phyloP scores from a whole-genome alignment of 2,797 vertebrate genomes.

The Ara ararauna region DNA sequence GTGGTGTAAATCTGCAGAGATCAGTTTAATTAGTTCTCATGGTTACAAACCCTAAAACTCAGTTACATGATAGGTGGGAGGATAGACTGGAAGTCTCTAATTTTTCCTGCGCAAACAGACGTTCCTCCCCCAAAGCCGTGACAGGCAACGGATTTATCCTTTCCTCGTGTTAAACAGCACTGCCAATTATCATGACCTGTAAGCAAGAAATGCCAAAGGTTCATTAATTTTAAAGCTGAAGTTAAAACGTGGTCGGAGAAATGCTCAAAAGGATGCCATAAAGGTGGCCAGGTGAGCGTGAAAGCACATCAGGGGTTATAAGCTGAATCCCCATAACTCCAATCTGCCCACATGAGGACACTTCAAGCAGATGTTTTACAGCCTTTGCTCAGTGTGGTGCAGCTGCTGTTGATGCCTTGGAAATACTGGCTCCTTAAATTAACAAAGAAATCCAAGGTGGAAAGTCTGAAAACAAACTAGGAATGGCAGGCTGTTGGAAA shows the following conservation, averaged over 20 bases:
- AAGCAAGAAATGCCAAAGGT: not conserved
- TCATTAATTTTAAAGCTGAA: not conserved
- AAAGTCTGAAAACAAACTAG: slow-evolving; percentile 3
- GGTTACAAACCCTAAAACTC: slow-evolving; percentile 33
- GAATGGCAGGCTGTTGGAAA: not conserved
- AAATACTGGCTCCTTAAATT: not conserved
- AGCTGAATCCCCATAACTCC: not conserved
- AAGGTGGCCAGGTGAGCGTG: slow-evolving; percentile 16
- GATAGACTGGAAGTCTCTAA: slow-evolving; percentile 14
- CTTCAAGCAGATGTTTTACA: slow-evolving; percentile 16
- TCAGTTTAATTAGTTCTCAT: slow-evolving; percentile 51
- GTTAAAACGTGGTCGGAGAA: accelerated
- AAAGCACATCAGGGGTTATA: not conserved
- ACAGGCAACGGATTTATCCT: not conserved
- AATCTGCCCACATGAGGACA: not conserved
- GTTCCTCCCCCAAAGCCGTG: not conserved
- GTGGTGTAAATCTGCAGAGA: not conserved
- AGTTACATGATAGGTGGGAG: not conserved
- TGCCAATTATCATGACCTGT: not conserved
- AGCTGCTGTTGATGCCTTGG: not conserved
- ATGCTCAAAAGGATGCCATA: not conserved
- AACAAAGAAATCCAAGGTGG: not conserved
- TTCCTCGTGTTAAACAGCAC: not conserved
- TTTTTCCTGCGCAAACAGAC: slow-evolving; percentile 17
- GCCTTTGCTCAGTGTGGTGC: not conserved